Evolutionary conservation across 2,113 vertebrate genomes (phyloP).

Genomic region (Morone chrysops): DNA sequence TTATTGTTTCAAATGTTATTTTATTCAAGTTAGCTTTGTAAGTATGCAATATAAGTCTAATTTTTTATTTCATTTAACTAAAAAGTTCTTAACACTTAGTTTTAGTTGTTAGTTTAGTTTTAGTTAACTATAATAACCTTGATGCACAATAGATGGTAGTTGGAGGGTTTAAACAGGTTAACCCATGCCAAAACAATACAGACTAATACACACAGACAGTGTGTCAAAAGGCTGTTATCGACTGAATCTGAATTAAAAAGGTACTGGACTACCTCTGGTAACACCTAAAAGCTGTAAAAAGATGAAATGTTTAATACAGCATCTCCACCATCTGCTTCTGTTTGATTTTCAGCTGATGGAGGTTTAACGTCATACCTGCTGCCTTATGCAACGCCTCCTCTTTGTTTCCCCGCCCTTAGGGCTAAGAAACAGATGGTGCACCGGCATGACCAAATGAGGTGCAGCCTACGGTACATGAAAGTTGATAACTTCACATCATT

Average conservation of each 20-base stretch:
- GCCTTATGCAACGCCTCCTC: background rate
- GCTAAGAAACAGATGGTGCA: background rate
- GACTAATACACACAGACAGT: background rate
- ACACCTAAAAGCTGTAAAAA: background rate
- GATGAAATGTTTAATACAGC: background rate
- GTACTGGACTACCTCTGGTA: background rate
- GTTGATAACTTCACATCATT: background rate
- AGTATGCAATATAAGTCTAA: no score
- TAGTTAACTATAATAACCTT: no score
- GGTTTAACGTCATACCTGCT: background rate
- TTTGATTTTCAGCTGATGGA: background rate
- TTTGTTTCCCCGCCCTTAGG: background rate
- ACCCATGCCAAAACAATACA: background rate
- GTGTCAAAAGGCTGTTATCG: background rate
- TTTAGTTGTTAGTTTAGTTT: no score
- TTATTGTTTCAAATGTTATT: no score
- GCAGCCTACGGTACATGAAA: background rate
- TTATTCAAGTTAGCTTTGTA: no score
- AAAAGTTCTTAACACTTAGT: no score
- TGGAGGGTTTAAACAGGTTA: background rate
- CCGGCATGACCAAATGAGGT: background rate
- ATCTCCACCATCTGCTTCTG: background rate
- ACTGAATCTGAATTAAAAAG: background rate
- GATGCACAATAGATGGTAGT: background rate
- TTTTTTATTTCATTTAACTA: no score